These are phyloP conservation scores for Rhagonycha fulva DNA, from an alignment of 2,888 invertebrate genomes.

Conservation along the genomic window DNA sequence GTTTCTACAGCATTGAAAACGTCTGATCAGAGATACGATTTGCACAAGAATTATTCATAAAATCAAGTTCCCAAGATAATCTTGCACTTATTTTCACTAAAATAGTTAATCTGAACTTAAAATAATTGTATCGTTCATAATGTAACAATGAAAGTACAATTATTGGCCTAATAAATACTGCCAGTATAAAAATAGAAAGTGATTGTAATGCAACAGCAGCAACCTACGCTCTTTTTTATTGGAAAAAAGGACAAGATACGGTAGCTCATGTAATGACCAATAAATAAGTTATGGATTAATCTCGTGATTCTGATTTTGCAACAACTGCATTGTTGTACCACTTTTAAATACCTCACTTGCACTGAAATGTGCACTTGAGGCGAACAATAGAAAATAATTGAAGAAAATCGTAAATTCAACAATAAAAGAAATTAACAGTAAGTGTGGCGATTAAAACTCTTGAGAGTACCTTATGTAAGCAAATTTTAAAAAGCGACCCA, in stretches of 20 bases:
- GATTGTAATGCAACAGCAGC: slow-evolving; percentile 12
- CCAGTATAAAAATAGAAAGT: slow-evolving; percentile 3
- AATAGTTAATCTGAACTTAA: background rate
- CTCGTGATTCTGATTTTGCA: slow-evolving; percentile 25
- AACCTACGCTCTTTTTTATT: slow-evolving; percentile 16
- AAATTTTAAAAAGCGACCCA: background rate
- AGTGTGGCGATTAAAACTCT: background rate
- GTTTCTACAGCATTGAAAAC: background rate
- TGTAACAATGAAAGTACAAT: slow-evolving; percentile 3
- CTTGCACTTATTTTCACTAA: background rate
- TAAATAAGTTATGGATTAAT: slow-evolving; percentile 26
- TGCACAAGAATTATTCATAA: slow-evolving; percentile 3
- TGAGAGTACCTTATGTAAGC: background rate
- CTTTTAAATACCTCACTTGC: slow-evolving; percentile 21
- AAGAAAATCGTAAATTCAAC: slow-evolving; percentile 15
- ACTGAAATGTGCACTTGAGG: slow-evolving; percentile 14
- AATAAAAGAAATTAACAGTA: background rate
- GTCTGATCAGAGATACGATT: background rate
- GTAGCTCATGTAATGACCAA: slow-evolving; percentile 18
- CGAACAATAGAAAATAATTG: slow-evolving; percentile 13
- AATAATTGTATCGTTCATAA: slow-evolving; percentile 1
- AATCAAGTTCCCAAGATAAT: slow-evolving; percentile 11
- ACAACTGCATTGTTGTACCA: slow-evolving; percentile 13
- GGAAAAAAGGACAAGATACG: slow-evolving; percentile 11
- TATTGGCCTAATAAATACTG: slow-evolving; percentile 12